Base-by-base conservation (phyloP, 2,888 invertebrate species). In the Frankliniella fusca region DNA sequence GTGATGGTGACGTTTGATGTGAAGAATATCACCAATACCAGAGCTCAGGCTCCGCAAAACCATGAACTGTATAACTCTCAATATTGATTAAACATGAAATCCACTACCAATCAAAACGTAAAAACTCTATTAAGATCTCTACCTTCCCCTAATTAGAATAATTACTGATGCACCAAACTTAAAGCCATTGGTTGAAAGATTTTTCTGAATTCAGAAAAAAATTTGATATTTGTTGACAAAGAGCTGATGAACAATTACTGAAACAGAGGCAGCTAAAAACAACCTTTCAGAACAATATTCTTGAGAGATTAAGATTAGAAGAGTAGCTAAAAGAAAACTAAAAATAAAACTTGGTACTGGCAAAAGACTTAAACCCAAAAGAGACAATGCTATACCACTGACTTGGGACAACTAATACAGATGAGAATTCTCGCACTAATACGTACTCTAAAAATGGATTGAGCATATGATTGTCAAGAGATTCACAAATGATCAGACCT, bases 1-100 rank as follows among this genome's bases (percentile, higher is more conserved):
- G 70, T 76, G 70, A 76, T 76, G 70, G 70, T 76, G 70, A 76
- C 70, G 70, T 76, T 76, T 76, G 70, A 76, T 76, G 23, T 23
- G 23, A 76, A 76, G 70, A 76, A 76, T 76, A 76, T 76, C 70
- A 76, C 70, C 70, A 76, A 27, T 12, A 76, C 27, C 70, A 76
- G 70, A 76, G 70, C 70, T 27, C 70, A 76, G 70, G 27, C 70
- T 23, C 70, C 27, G 70, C 27, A 76, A 9, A 76, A 27, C 70
- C 70, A 76, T 76, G 70, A 11, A 76, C 27, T 27, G 70, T 27
- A 23, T 12, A 76, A 76, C 70, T 27, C 70, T 27, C 70, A 23
- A 76, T 76, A 76, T 38, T 5, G 38, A 38, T 38, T 38, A 3
- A 38, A 38, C 38, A 38, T 38, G 27, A 23, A 23, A 27, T 76